Percentiles rank a stretch among this genome's conserved stretches.
Conservation (phyloP, 2,113 vertebrate species). For the Caretta caretta region DNA sequence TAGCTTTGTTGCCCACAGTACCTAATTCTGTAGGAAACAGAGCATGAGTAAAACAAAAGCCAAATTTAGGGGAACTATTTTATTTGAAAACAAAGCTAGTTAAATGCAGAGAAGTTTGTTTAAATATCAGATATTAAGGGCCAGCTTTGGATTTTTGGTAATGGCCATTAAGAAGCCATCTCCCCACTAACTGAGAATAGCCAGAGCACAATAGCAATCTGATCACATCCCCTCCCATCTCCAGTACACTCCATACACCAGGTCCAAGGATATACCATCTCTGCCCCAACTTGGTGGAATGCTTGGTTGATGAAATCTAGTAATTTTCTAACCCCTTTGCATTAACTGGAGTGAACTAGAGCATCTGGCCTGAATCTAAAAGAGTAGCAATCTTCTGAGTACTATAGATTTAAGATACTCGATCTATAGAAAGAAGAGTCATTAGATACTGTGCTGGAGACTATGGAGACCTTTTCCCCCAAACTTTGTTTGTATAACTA, state of each 20-base stretch:
- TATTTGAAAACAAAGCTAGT: background rate
- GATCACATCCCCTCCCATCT: background rate
- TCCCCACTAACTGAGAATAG: background rate
- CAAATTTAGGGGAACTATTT: background rate
- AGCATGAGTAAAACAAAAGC: background rate
- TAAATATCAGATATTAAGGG: no score
- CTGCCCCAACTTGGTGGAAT: background rate
- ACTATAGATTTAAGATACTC: background rate
- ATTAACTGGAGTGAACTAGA: background rate
- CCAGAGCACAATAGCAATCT: background rate
- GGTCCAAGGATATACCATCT: background rate
- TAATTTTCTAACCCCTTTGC: background rate
- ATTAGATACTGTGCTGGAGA: background rate
- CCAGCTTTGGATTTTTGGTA: background rate
- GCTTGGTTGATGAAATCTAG: background rate
- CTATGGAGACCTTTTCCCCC: background rate
- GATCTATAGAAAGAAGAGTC: background rate
- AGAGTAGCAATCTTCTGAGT: background rate
- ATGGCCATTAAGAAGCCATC: background rate
- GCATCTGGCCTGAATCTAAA: background rate
- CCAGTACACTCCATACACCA: background rate
- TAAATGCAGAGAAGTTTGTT: background rate
- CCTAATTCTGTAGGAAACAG: background rate
- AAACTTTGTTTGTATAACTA: background rate
- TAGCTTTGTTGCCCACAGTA: background rate